A percentile compares a stretch with the other conserved stretches of the same genome.
Conservation (phyloP, 1,140 invertebrate genomes). For the Brachionus rotundiformis region DNA sequence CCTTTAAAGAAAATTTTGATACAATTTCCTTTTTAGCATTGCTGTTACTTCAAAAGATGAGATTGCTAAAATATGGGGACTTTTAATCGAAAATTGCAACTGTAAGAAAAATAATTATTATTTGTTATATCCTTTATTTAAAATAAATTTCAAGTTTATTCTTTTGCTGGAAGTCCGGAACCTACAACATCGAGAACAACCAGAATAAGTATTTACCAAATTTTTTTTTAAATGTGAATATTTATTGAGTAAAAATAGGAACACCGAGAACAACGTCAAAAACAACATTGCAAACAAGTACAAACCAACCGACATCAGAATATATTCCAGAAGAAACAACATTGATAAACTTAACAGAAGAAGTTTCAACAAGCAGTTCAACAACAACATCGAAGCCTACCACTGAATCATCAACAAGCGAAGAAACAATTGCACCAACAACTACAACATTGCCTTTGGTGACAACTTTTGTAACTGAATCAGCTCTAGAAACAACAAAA, state of each 20-base stretch:
- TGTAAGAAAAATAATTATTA: too few species aligned
- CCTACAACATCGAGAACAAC: neutral
- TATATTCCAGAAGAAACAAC: neutral
- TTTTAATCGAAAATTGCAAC: neutral
- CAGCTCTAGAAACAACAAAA: too few species aligned
- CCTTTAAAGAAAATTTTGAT: too few species aligned
- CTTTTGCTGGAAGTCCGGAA: neutral
- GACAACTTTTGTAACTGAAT: neutral
- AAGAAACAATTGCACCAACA: neutral
- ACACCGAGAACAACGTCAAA: neutral
- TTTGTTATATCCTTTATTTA: too few species aligned
- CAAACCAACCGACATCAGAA: neutral
- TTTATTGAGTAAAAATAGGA: neutral
- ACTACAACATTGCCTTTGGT: neutral
- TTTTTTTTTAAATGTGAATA: neutral
- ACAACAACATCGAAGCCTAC: neutral
- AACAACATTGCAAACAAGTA: neutral
- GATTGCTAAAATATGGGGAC: neutral
- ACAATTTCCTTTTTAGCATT: neutral
- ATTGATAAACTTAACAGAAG: too few species aligned
- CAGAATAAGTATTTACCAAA: neutral
- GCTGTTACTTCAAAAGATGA: neutral
- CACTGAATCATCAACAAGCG: neutral
- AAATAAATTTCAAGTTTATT: too few species aligned
- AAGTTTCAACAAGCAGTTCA: too few species aligned